Base-by-base conservation (phyloP, 2,888 invertebrate species). In the Tetrapedia diversipes region DNA sequence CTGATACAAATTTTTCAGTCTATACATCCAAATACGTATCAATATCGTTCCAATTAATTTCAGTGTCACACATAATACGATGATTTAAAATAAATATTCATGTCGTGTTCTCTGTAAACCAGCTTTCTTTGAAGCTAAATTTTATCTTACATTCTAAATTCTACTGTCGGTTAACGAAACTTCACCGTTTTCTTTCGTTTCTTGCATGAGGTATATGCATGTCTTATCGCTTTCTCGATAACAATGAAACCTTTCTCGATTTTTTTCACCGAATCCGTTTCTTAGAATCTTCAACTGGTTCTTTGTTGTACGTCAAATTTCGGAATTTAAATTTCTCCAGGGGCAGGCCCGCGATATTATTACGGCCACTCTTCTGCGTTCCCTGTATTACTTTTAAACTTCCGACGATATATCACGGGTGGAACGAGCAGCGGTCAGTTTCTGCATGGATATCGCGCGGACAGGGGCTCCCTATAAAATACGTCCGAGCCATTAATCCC, bases 401-500 rank as follows among this genome's bases (percentile, higher is more conserved):
- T 89, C 89, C 89, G 89, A 86, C 88, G 80, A 88, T 91, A 88
- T 88, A 90, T 90, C 90, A 90, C 83, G 77, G 27, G 65, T 72
- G 77, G 71, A 80, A 63, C 84, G 87, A 88, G 86, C 89, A 88
- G 88, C 87, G 91, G 91, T 91, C 91, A 91, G 89, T 89, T 87
- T 87, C 82, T 82, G 86, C 79, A 83, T 81, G 84, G 85, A 85
- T 84, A 86, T 82, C 83, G 84, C 69, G 70, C 63, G 76, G 81
- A 83, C 77, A 70, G 66, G 73, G 77, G 77, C 80, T 84, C 89
- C 88, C 90, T 91, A 91, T 91, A 91, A 91, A 91, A 91, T 91
- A 90, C 90, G 90, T 91, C 87, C 91, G 80, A 91, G 90, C 91
- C 91, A 91, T 91, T 91, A 91, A 91, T 91, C 89, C 91, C 90